phyloP scores from a whole-genome alignment of 2,113 vertebrate species.

The Otis tarda region DNA sequence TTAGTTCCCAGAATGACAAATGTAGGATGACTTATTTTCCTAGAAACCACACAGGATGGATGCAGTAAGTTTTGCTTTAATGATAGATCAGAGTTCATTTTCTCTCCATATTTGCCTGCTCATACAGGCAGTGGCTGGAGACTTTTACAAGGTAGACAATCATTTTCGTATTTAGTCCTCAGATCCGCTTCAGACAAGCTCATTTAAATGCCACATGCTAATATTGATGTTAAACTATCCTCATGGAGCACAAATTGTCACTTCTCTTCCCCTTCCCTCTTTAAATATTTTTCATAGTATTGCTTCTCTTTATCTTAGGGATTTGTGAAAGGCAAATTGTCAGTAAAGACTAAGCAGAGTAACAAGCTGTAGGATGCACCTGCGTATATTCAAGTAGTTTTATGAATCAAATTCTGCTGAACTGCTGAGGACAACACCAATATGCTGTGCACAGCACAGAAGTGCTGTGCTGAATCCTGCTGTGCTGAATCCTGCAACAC shows the following conservation, averaged over 20 bases:
- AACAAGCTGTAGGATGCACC: background rate
- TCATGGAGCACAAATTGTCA: background rate
- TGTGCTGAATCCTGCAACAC: background rate
- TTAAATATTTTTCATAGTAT: background rate
- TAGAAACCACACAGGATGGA: background rate
- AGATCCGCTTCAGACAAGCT: background rate
- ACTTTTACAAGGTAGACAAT: background rate
- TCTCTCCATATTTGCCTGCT: background rate
- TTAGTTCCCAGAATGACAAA: background rate
- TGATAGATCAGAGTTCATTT: background rate
- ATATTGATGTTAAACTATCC: background rate
- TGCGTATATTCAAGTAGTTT: background rate
- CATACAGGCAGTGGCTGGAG: background rate
- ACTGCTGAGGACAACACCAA: background rate
- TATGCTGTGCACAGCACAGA: no score
- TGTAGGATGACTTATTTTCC: background rate
- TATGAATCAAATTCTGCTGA: background rate
- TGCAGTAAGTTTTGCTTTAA: background rate
- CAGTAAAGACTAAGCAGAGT: background rate
- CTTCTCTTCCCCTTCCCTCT: background rate
- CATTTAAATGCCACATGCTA: background rate
- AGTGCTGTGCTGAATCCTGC: background rate
- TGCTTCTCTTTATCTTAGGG: background rate
- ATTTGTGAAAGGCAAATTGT: background rate
- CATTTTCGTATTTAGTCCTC: background rate